A percentile compares a stretch with the other conserved stretches of the same genome.
Evolutionary conservation across 2,113 vertebrate genomes (phyloP).

Genomic region (Piaya cayana): DNA sequence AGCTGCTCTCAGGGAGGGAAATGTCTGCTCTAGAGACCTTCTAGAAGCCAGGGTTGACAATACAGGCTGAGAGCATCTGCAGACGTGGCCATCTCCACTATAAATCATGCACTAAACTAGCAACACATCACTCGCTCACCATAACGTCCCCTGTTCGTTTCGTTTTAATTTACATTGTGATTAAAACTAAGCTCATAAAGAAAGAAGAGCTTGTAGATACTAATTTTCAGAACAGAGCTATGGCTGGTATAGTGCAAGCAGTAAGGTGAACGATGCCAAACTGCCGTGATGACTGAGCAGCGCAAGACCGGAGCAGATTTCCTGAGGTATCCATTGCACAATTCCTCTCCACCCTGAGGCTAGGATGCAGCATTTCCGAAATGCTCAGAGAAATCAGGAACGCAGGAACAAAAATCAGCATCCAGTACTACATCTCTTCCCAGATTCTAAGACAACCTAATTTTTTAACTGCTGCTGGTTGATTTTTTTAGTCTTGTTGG

Average conservation of each 20-base stretch:
- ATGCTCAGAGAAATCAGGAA: neutral
- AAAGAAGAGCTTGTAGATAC: neutral
- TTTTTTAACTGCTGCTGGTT: neutral
- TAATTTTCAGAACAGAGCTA: neutral
- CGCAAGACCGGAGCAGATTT: neutral
- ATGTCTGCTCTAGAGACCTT: neutral
- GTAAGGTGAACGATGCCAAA: neutral
- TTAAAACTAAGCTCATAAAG: neutral
- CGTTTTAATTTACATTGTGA: neutral
- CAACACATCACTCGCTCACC: accelerated
- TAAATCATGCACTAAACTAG: accelerated
- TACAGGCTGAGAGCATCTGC: neutral
- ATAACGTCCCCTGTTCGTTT: neutral
- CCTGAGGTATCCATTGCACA: neutral
- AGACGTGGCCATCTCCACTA: neutral
- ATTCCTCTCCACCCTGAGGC: neutral
- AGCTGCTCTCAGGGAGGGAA: neutral
- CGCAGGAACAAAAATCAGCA: neutral
- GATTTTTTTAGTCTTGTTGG: neutral
- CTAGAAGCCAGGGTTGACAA: neutral
- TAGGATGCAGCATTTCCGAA: neutral
- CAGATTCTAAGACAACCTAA: neutral
- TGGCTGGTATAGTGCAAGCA: neutral
- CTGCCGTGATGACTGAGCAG: neutral
- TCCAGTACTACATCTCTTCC: neutral